phyloP scores from a whole-genome alignment of 2,113 vertebrate genomes.

The Sander vitreus region DNA sequence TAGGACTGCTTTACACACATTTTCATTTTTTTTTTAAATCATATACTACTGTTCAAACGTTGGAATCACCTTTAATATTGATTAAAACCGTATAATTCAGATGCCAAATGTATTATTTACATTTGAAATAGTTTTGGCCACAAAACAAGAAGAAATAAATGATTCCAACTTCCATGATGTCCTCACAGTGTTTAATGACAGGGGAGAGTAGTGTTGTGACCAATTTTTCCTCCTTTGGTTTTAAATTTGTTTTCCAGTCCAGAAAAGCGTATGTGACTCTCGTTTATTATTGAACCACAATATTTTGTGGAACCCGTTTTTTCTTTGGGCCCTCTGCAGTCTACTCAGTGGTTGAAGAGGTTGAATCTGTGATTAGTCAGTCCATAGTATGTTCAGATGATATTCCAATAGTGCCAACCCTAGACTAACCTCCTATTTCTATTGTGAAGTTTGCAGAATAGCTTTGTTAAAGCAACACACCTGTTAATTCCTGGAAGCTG shows the following conservation, averaged over 20 bases:
- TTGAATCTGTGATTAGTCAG: neutral
- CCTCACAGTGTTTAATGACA: no score
- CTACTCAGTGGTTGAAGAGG: neutral
- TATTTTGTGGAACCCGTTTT: neutral
- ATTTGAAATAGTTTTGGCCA: neutral
- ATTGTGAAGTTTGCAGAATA: no score
- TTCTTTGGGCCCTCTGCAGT: neutral
- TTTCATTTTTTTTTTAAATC: neutral
- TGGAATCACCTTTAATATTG: neutral
- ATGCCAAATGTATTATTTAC: neutral
- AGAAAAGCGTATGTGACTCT: neutral
- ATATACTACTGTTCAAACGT: neutral
- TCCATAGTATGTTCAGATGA: neutral
- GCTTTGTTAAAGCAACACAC: no score
- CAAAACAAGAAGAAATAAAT: no score
- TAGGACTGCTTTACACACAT: neutral
- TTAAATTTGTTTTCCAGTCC: neutral
- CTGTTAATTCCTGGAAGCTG: no score
- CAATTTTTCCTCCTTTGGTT: no score
- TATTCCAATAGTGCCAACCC: neutral
- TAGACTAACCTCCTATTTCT: no score
- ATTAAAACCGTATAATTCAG: neutral
- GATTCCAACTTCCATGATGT: no score
- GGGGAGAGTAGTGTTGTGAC: neutral
- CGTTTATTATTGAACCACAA: neutral